Base-by-base conservation (phyloP, 2,113 vertebrate genomes). In the Capreolus pygargus region DNA sequence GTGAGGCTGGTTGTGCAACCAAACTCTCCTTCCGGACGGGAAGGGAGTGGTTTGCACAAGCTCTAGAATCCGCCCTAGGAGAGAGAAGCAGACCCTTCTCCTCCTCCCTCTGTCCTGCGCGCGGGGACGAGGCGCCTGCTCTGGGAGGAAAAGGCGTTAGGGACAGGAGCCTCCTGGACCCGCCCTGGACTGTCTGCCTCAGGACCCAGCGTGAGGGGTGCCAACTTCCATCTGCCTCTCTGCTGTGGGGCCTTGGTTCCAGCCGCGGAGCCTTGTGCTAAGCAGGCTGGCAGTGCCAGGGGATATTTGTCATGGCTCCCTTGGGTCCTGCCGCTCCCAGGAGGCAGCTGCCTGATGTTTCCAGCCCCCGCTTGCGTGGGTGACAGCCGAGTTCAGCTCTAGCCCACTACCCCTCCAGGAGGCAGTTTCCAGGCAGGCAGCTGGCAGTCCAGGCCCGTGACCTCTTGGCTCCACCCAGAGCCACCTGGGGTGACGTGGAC, bases 1-100 rank as follows among this genome's bases (percentile, higher is more conserved):
- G 64, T 0, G 9, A 70, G 64, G n/a, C 64, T 70, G 64, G 64
- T 36, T 70, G n/a, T 70, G 64, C 0, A 2, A 70, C n/a, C 17
- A 70, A 36, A n/a, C 4, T 36, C n/a, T 70, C 7, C 33, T n/a
- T 70, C n/a, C 4, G 0, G n/a, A 36, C 1, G 2, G 67, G 33
- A 67, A 67, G 61, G 33, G 33, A 64, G 33, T n/a, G 16, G 7
- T 67, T 67, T 67, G 61, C 61, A 70, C 64, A 70, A 36, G 16
- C 10, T 8, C n/a, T 64, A 64, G 61, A 36, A 21, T 36, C 64
- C 9, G 0, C n/a, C 33, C 64, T 36, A 21, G 64, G 64, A 36
- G 64, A 36, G n/a, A 36, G 17, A n/a, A 70, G 64, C 33, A 33
- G 61, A n/a, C 33, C 33, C 61, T 64, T 30, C 30, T 64, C 14